Evolutionary conservation across 2,113 vertebrate species (phyloP).

Genomic region (Physeter macrocephalus): DNA sequence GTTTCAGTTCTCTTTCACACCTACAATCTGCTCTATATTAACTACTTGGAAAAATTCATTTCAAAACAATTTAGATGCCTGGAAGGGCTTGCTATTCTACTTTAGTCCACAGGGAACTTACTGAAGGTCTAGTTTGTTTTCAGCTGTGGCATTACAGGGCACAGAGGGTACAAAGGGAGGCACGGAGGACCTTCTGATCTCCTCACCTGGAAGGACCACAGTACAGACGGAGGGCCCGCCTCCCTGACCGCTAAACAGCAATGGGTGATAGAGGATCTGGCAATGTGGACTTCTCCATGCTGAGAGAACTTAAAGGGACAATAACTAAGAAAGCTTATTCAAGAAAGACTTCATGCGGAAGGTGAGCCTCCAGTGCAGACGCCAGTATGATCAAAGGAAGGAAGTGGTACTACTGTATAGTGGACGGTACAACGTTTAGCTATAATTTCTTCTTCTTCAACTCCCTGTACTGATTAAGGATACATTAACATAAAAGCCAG

Average conservation of each 20-base stretch:
- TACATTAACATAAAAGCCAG: neutral
- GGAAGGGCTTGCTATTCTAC: neutral
- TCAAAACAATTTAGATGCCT: neutral
- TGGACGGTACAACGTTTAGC: no score
- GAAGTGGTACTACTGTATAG: rapidly evolving
- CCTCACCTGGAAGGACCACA: neutral
- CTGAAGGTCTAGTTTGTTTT: neutral
- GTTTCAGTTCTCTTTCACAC: neutral
- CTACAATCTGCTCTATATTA: neutral
- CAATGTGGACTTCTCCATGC: neutral
- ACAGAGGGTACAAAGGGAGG: neutral
- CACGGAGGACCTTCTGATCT: neutral
- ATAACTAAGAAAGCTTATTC: neutral
- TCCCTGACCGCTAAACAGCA: neutral
- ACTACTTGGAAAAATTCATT: neutral
- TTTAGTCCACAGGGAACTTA: neutral
- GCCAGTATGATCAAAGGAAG: neutral
- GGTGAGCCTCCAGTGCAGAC: neutral
- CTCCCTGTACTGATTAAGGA: neutral
- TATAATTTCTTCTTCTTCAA: neutral
- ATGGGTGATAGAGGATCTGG: neutral
- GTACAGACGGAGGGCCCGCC: neutral
- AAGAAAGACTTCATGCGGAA: neutral
- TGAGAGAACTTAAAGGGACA: neutral
- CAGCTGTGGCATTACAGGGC: neutral